phyloP scores from a whole-genome alignment of 1,140 invertebrate species.

The Oryctes rhinoceros region DNA sequence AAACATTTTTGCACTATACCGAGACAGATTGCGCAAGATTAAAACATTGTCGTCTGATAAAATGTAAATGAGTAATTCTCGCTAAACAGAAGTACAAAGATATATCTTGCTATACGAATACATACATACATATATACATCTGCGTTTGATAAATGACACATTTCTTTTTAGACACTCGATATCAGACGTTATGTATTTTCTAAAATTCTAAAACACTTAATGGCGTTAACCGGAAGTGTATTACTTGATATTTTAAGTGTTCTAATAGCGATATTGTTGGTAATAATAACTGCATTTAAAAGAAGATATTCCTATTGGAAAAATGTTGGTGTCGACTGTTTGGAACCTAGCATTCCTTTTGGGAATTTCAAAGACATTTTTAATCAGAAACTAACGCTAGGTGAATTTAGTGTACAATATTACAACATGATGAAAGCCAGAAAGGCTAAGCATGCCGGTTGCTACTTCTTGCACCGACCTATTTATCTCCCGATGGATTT shows the following conservation, averaged over 20 bases:
- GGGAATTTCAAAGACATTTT: slow-evolving; percentile 47
- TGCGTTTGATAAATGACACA: no score
- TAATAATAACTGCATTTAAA: slow-evolving; percentile 27
- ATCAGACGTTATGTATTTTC: no score
- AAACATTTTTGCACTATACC: no score
- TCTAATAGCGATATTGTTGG: not conserved
- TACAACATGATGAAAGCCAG: slow-evolving; percentile 48
- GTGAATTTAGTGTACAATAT: slow-evolving; percentile 51
- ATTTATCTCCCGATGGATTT: slow-evolving; percentile 65
- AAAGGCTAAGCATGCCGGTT: slow-evolving; percentile 57
- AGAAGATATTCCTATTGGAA: slow-evolving; percentile 43
- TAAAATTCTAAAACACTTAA: not conserved
- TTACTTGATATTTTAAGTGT: not conserved
- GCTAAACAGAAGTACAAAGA: no score
- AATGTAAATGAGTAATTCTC: no score
- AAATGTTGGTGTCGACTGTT: slow-evolving; percentile 17
- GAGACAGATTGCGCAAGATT: no score
- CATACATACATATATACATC: no score
- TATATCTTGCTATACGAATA: no score
- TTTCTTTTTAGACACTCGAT: no score
- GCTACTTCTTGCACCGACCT: slow-evolving; percentile 63
- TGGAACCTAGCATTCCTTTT: slow-evolving; percentile 38
- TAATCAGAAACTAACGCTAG: slow-evolving; percentile 52
- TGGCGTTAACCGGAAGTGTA: not conserved
- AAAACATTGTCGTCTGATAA: no score